Base-by-base conservation (phyloP, 2,797 vertebrate genomes). In the Carduelis carduelis region DNA sequence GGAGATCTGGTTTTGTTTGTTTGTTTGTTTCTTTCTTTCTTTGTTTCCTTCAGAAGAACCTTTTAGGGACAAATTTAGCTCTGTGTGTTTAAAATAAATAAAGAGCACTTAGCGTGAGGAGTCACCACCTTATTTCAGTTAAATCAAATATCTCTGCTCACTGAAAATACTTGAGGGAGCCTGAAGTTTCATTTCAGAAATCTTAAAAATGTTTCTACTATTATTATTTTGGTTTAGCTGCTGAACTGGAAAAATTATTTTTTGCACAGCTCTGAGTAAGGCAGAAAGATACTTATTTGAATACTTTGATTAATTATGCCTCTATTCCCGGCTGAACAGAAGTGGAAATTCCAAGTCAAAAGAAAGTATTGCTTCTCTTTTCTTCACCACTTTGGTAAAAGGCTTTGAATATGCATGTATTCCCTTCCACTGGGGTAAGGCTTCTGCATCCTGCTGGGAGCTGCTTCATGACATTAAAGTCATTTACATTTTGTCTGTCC, bases 231-330 rank as follows among this genome's bases (percentile, higher is more conserved):
- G 41, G 12, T 91, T 89, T 68, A 80, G 53, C 76, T 61, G 77
- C 41, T 53, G 76, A 91, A 87, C 79, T 56, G 87, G 74, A 83
- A 92, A 94, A 89, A 63, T 20, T 0, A 71, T 80, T 95, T 93
- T 95, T 96, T 92, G 28, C 61, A 87, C 63, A 80, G 56, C 49
- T 85, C 75, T 93, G 87, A 94, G 91, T 80, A 91, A 88, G 69
- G 69, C 72, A 93, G 70, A 81, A 89, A 53, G 71, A 89, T 90
- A 89, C 37, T 95, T 95, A 87, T 75, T 83, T 87, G 88, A 94
- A 32, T 35, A 53, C 60, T 91, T 75, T 83, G 65, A 90, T 95
- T 89, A 95, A 93, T 88, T 91, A 92, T 61, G 69, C 49, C 39
- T 74, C 56, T 83, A 70, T 74, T 92, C 71, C 68, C 75, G 66